Evolutionary conservation across 1,140 invertebrate species (phyloP).

Genomic region (Capitella teleta): DNA sequence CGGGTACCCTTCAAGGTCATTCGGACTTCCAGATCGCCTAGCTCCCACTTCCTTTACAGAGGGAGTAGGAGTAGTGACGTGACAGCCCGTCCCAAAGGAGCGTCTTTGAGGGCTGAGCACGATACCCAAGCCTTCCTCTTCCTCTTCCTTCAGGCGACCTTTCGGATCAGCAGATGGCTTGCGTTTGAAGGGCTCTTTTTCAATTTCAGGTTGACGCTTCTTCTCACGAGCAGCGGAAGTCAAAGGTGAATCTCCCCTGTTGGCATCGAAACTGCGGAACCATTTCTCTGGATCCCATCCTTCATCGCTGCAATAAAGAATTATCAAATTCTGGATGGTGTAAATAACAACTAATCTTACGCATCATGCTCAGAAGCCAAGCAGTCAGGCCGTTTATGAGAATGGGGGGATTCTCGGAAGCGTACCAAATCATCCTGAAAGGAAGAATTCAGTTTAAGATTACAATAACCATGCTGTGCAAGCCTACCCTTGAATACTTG

Average conservation of each 20-base stretch:
- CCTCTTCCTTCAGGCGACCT: conserved; percentile 61
- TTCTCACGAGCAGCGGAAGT: conserved; percentile 39
- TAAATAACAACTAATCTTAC: too few relatives aligned
- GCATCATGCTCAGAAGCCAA: too few relatives aligned
- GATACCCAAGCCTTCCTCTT: conserved; percentile 66
- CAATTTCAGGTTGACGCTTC: conserved; percentile 17
- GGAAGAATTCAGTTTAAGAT: too few relatives aligned
- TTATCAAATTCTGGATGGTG: too few relatives aligned
- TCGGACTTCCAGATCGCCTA: not conserved
- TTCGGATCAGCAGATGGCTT: conserved; percentile 3
- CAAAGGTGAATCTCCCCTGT: conserved; percentile 50
- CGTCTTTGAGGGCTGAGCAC: conserved; percentile 68
- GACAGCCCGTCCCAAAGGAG: conserved; percentile 71
- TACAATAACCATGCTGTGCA: too few relatives aligned
- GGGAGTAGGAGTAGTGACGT: conserved; percentile 29
- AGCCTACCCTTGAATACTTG: conserved; percentile 23
- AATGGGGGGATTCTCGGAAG: too few relatives aligned
- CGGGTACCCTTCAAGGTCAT: too few relatives aligned
- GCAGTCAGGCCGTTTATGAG: too few relatives aligned
- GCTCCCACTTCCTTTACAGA: not conserved
- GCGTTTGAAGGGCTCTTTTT: conserved; percentile 13
- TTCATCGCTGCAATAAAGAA: conserved; percentile 46
- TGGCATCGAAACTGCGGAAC: conserved; percentile 44
- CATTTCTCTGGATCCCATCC: conserved; percentile 54
- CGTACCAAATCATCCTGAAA: too few relatives aligned